Conservation (phyloP, 2,113 vertebrate genomes). For the Tragulus kanchil region DNA sequence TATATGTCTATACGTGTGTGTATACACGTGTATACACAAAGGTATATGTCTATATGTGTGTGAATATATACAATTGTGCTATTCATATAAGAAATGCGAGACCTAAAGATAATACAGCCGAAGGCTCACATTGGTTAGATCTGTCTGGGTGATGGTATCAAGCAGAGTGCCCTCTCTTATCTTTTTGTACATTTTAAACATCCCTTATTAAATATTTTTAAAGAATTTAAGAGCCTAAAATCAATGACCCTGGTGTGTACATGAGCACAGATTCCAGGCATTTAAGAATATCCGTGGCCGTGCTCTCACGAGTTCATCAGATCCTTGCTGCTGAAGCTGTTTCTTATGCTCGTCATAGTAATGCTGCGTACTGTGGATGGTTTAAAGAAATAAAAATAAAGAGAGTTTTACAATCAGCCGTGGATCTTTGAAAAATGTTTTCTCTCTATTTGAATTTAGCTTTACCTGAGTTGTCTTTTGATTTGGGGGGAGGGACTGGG, state of each 20-base stretch:
- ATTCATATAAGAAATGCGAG: background rate
- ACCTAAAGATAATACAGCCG: background rate
- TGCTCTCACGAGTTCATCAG: background rate
- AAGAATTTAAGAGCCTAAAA: background rate
- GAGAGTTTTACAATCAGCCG: conserved; percentile 6
- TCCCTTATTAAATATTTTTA: background rate
- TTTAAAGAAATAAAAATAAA: conserved; percentile 16
- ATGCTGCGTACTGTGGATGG: background rate
- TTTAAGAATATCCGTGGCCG: background rate
- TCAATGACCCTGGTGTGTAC: background rate
- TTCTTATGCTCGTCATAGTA: background rate
- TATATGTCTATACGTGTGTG: background rate
- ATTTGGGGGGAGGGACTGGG: background rate
- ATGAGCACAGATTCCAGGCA: background rate
- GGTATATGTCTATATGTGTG: background rate
- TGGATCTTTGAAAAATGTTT: conserved; percentile 48
- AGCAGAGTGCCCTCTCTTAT: background rate
- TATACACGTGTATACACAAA: too few relatives aligned
- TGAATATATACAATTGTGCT: background rate
- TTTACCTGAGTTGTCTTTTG: conserved; percentile 22
- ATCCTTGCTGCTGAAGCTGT: background rate
- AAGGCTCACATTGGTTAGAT: background rate
- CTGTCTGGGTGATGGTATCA: background rate
- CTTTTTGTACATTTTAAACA: background rate
- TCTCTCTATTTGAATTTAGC: background rate